Base-by-base conservation (phyloP, 2,113 vertebrate genomes). In the Cyprinodon variegatus region DNA sequence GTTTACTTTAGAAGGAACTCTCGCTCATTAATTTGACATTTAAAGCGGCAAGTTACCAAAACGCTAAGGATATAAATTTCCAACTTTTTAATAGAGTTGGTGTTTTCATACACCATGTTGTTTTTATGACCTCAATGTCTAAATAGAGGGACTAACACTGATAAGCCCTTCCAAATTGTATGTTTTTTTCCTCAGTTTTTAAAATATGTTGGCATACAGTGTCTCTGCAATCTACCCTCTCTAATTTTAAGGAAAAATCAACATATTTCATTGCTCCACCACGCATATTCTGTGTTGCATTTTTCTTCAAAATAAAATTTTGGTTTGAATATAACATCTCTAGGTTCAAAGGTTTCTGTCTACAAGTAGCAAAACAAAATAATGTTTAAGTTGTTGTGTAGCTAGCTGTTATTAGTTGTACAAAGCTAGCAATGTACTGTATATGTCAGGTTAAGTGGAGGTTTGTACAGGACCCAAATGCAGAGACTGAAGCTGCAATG, bases 1-100 rank as follows among this genome's bases (percentile, higher is more conserved):
- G 88, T 92, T 94, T 94, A 91, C 92, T 93, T 89, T 85, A 88
- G 80, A 89, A 88, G 87, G 77, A 81, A 87, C 90, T 83, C 53
- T 88, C 77, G 72, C 89, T 91, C 81, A 90, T 93, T 93, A 88
- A 93, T 93, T 92, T 83, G 75, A 74, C 80, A 80, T 88, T 75
- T 86, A 83, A 83, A 80, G 87, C 86, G 82, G 73, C 78, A 70
- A 62, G 39, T 43, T 37, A 65, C 62, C 62, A 64, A 38, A 38
- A 41, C 11, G 0, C 17, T 64, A 20, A 40, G 38, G 38, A 63
- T 9, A 0, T 63, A 15, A 20, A 40, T 3, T 38, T 10, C 36
- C 38, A 63, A 63, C 36, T 7, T 38, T 53, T 17, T 17, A 17
- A 53, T 6, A 6, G 5, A 41, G 41, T 41, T 41, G 41, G 9